These are phyloP conservation scores for Empidonax alnorum DNA, from an alignment of 2,113 vertebrate species.

Conservation along the genomic window DNA sequence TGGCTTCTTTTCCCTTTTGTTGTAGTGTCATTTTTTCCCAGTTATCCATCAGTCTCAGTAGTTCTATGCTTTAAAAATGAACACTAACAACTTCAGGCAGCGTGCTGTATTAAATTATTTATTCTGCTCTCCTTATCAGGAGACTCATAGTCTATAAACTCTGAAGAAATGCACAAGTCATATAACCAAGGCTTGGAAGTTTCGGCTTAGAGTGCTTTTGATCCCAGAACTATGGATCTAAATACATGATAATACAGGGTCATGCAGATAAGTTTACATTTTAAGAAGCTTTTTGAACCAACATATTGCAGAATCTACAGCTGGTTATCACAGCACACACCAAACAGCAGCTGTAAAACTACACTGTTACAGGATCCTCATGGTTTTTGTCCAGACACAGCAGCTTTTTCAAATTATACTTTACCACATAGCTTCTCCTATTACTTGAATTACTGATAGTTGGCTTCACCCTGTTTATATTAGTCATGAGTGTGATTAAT, in stretches of 20 bases:
- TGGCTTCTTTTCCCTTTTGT: background rate
- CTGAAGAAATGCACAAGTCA: background rate
- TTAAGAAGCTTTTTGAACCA: background rate
- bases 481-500: background rate
- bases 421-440: background rate
- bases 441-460: background rate
- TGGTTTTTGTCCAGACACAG: background rate
- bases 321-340: background rate
- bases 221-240: background rate
- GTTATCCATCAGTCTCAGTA: constrained; percentile 11
- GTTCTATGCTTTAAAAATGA: constrained; percentile 14
- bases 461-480: background rate
- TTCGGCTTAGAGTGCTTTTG: background rate
- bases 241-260: background rate
- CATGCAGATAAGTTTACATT: background rate
- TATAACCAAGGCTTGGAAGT: background rate
- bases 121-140: background rate
- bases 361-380: background rate
- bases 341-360: background rate
- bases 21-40: background rate
- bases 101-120: background rate
- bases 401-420: background rate
- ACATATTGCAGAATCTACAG: background rate
- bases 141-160: background rate
- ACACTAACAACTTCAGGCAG: background rate